Evolutionary conservation across 2,888 invertebrate genomes (phyloP).

Genomic region (Aphodius sticticus): DNA sequence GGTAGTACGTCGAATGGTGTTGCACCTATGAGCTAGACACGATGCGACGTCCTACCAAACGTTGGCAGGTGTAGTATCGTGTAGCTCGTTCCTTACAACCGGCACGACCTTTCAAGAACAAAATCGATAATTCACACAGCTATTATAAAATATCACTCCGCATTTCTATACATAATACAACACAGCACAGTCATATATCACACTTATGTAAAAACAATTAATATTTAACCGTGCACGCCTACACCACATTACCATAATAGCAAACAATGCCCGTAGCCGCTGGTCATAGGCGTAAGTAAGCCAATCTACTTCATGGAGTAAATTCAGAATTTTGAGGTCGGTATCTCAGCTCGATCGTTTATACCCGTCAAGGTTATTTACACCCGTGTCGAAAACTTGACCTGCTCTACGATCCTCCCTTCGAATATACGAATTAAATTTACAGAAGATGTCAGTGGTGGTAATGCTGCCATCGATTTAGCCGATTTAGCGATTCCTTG

Average conservation of each 20-base stretch:
- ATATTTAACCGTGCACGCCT: background rate
- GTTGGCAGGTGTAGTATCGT: background rate
- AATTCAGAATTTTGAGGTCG: background rate
- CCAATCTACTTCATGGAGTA: background rate
- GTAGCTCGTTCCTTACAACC: background rate
- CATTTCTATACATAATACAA: background rate
- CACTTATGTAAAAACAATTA: background rate
- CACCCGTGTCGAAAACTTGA: conserved; percentile 4
- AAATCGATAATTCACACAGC: background rate
- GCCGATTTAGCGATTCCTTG: background rate
- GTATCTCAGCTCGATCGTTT: background rate
- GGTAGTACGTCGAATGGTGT: too few relatives aligned
- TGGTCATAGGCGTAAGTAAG: background rate
- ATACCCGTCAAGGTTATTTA: background rate
- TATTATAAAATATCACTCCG: background rate
- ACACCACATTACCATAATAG: background rate
- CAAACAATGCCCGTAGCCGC: background rate
- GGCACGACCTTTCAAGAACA: background rate
- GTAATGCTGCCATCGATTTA: background rate
- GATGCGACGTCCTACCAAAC: background rate
- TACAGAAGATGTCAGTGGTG: background rate
- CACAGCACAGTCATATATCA: background rate
- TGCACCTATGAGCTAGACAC: too few relatives aligned
- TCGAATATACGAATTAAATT: background rate
- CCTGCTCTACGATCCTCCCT: background rate